Conservation (phyloP, 2,888 invertebrate species). For the Epinotia demarniana region DNA sequence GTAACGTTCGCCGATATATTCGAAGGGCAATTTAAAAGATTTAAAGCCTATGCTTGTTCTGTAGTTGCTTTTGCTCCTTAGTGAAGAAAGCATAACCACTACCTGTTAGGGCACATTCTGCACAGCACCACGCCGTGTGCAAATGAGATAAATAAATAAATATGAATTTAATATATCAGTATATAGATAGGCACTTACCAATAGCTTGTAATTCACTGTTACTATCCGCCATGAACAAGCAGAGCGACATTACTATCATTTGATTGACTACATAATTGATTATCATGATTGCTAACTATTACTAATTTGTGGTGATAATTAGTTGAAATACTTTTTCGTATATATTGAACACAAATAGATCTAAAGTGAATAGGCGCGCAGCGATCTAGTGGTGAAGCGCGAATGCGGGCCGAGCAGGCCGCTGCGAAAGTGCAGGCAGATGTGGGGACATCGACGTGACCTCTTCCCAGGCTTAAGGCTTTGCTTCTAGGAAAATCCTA, state of each 20-base stretch:
- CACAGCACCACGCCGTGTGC: not conserved
- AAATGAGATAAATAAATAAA: not conserved
- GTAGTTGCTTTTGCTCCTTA: not conserved
- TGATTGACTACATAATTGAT: not conserved
- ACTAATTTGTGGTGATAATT: not conserved
- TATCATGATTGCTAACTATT: not conserved
- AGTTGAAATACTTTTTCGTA: not conserved
- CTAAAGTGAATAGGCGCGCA: not conserved
- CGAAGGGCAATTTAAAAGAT: not conserved
- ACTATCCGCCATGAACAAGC: not conserved
- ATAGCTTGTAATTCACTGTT: conserved; percentile 9
- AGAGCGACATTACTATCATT: not conserved
- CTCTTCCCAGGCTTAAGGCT: not conserved
- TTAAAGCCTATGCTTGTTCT: not conserved
- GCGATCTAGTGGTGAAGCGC: not conserved
- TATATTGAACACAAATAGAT: not conserved
- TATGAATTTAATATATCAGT: not conserved
- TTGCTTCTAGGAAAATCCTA: not conserved
- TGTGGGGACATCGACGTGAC: not conserved
- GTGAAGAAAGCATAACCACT: not conserved
- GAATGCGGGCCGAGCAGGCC: not conserved
- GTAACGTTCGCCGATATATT: not conserved
- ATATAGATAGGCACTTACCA: conserved; percentile 18
- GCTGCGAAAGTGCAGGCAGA: conserved; percentile 14
- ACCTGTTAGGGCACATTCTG: not conserved